Base-by-base conservation (phyloP, 2,888 invertebrate species). In the Suillia variegata region DNA sequence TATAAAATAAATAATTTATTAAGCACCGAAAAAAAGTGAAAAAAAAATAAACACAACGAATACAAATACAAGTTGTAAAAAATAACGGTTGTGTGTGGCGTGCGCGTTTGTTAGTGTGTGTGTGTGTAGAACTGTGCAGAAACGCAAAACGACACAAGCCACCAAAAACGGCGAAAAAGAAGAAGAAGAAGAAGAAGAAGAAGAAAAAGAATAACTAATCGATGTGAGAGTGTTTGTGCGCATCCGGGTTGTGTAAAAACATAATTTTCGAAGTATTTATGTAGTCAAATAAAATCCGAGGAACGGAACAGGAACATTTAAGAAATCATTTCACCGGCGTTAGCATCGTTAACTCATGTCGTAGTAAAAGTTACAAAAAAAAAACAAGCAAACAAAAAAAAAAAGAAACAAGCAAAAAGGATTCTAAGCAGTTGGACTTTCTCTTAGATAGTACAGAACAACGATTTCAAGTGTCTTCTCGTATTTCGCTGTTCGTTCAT, bases 391-490 rank as follows among this genome's bases (percentile, higher is more conserved):
- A 52, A 18, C 20, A 18, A 2, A 34, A 52, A n/a, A n/a, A n/a
- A n/a, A n/a, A n/a, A n/a, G n/a, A n/a, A n/a, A 26, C 26, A 1
- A 52, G 33, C 18, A 31, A 52, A 18, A 33, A 18, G 1, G 20
- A 52, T n/a, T n/a, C n/a, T n/a, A 12, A 52, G 21, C 34, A 26
- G 12, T 31, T 26, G 31, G 15, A 51, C 26, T 45, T 6, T 20
- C 17, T 17, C 18, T 4, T 45, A 20, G 18, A 4, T 20, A 20
- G 8, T 15, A 51, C 47, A 33, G 47, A 59, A 38, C 63, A 63
- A 63, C 63, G 63, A 64, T 64, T 61, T 56, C 59, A 62, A 64
- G 63, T 64, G 63, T 61, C 63, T 63, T 63, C 58, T 56, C n/a
- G 18, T 26, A 47, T 15, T 54, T 24, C 26, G 42, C 18, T 34